These are phyloP conservation scores for Megalops atlanticus DNA, from an alignment of 2,113 vertebrate genomes.

Conservation along the genomic window DNA sequence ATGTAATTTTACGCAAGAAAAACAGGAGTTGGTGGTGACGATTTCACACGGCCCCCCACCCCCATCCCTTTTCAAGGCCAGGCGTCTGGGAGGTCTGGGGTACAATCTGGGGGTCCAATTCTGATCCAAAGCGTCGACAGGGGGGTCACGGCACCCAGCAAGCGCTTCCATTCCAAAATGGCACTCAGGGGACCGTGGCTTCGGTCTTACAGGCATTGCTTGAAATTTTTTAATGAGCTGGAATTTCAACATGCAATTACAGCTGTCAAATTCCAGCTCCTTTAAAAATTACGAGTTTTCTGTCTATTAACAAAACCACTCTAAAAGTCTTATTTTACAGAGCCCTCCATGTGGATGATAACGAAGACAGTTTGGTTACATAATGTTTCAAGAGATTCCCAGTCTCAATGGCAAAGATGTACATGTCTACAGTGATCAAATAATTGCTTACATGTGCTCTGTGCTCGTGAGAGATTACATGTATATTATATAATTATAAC, in stretches of 20 bases:
- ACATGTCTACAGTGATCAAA: constrained; percentile 23
- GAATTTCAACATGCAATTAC: constrained; percentile 5
- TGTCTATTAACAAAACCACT: constrained; percentile 17
- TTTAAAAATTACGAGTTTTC: background rate
- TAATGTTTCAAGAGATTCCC: background rate
- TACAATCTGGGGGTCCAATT: background rate
- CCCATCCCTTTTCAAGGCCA: background rate
- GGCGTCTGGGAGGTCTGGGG: background rate
- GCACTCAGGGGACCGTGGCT: background rate
- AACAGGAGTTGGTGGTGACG: constrained; percentile 1
- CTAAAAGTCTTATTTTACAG: constrained; percentile 24
- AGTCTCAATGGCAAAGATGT: no score
- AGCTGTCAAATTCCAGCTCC: background rate
- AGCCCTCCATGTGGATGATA: background rate
- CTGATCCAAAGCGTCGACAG: background rate
- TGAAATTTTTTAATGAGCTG: background rate
- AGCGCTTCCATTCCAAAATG: background rate
- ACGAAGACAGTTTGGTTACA: background rate
- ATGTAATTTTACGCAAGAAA: constrained; percentile 16
- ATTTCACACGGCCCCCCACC: constrained; percentile 5
- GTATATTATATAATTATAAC: no score
- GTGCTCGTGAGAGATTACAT: no score
- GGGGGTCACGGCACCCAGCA: background rate
- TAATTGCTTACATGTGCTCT: no score
- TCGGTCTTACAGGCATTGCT: background rate